These are phyloP conservation scores for Oscheius sp. DNA, from an alignment of 2,888 invertebrate genomes.

Conservation along the genomic window DNA sequence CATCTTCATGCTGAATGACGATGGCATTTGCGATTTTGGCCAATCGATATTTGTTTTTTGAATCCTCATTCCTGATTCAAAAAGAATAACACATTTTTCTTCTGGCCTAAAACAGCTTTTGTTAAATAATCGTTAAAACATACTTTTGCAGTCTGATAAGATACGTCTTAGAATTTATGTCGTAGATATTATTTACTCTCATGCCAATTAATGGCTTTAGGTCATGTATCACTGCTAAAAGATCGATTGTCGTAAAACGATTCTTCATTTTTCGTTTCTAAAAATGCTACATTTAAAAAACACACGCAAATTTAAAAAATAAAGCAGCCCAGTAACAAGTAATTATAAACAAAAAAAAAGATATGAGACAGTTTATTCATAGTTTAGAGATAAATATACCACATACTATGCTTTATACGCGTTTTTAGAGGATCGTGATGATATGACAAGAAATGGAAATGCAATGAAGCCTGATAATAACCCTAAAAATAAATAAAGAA, in stretches of 20 bases:
- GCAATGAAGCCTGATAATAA: no score
- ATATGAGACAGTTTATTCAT: no score
- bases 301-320: no score
- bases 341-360: no score
- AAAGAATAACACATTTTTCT: constrained; percentile 84
- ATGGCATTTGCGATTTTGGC: constrained; percentile 83
- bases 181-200: constrained; percentile 94
- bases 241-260: constrained; percentile 89
- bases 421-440: no score
- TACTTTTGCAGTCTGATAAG: constrained; percentile 79
- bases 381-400: no score
- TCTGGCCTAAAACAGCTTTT: constrained; percentile 77
- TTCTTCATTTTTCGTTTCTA: constrained; percentile 90
- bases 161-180: constrained; percentile 94
- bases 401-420: no score
- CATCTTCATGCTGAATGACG: constrained; percentile 89
- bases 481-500: no score
- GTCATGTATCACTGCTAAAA: constrained; percentile 87
- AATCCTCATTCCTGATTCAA: constrained; percentile 92
- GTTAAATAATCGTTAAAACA: constrained; percentile 48
- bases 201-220: constrained; percentile 71
- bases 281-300: no score
- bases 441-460: no score
- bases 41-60: constrained; percentile 96
- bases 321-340: no score